A percentile compares a stretch with the other conserved stretches of the same genome.
These are phyloP conservation scores for Drosophila mimetica DNA, from an alignment of 2,888 invertebrate species.

Conservation along the genomic window DNA sequence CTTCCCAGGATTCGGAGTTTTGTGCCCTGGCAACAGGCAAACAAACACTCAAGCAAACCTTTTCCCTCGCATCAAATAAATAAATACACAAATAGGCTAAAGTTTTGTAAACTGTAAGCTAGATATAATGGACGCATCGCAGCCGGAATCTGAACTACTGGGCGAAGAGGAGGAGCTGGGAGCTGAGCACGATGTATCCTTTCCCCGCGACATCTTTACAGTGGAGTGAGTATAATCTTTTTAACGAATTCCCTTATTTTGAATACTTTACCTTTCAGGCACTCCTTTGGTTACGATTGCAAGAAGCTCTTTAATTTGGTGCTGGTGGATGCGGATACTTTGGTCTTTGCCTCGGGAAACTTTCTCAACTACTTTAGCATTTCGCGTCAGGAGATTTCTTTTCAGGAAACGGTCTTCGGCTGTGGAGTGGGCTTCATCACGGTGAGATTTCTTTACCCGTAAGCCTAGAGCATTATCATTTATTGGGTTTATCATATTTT, in stretches of 20 bases:
- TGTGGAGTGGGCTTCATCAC: slow-evolving; percentile 92
- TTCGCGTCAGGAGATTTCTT: slow-evolving; percentile 87
- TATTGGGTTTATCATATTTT: too few species aligned
- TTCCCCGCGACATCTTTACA: slow-evolving; percentile 67
- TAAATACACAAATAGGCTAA: slow-evolving; percentile 18
- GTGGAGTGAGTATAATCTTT: slow-evolving; percentile 63
- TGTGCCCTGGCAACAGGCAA: slow-evolving; percentile 56
- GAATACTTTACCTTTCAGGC: too few species aligned
- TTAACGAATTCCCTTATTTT: not conserved
- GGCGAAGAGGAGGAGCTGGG: slow-evolving; percentile 49
- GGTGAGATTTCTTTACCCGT: slow-evolving; percentile 85
- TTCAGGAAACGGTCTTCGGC: slow-evolving; percentile 90
- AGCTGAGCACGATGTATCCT: slow-evolving; percentile 53
- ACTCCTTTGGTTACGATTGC: slow-evolving; percentile 95
- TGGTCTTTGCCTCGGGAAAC: slow-evolving; percentile 93
- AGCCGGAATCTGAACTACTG: slow-evolving; percentile 37
- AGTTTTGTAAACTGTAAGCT: slow-evolving; percentile 2
- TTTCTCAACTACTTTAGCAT: slow-evolving; percentile 91
- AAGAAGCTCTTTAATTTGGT: slow-evolving; percentile 92
- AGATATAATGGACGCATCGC: slow-evolving; percentile 56
- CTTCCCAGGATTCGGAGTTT: not conserved
- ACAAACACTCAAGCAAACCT: slow-evolving; percentile 44
- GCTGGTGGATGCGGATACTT: slow-evolving; percentile 89
- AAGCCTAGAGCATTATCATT: too few species aligned
- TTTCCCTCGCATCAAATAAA: slow-evolving; percentile 55